Evolutionary conservation across 30 jellyfish, hydroid and myxozoan genomes (phyloP).

Genomic region (Sanderia malayensis): DNA sequence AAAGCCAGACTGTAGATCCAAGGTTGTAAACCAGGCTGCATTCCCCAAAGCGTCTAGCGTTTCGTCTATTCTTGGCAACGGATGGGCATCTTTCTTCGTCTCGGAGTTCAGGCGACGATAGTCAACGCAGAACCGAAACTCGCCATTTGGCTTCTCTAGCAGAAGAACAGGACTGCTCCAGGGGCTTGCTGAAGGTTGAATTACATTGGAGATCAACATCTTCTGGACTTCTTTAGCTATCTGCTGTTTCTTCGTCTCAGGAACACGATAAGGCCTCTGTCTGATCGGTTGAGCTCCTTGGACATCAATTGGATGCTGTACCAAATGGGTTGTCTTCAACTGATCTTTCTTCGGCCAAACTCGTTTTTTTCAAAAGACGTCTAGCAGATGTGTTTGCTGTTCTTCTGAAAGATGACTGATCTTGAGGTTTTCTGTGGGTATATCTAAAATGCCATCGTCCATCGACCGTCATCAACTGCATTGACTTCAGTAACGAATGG

Average conservation of each 20-base stretch:
- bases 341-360: conserved; percentile 39
- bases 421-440: too few species aligned
- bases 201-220: conserved; percentile 50
- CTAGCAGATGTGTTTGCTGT: conserved; percentile 49
- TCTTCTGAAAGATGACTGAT: conserved; percentile 25
- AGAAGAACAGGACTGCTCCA: conserved; percentile 59
- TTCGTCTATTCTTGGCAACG: too few species aligned
- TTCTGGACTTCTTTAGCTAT: conserved; percentile 33
- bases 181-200: conserved; percentile 59
- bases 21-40: conserved; percentile 53
- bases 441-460: too few species aligned
- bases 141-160: too few species aligned
- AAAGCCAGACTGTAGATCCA: conserved; percentile 51
- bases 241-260: conserved; percentile 35
- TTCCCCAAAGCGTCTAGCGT: conserved; percentile 47
- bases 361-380: conserved; percentile 35
- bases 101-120: conserved; percentile 36
- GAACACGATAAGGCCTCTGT: conserved; percentile 52
- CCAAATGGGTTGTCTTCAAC: conserved; percentile 52
- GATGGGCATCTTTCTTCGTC: conserved; percentile 33
- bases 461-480: too few species aligned
- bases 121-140: conserved; percentile 43
- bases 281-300: conserved; percentile 61
- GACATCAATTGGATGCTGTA: conserved; percentile 56
- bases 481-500: too few species aligned